These are phyloP conservation scores for Ennomos erosarius DNA, from an alignment of 2,888 invertebrate species.

Conservation along the genomic window DNA sequence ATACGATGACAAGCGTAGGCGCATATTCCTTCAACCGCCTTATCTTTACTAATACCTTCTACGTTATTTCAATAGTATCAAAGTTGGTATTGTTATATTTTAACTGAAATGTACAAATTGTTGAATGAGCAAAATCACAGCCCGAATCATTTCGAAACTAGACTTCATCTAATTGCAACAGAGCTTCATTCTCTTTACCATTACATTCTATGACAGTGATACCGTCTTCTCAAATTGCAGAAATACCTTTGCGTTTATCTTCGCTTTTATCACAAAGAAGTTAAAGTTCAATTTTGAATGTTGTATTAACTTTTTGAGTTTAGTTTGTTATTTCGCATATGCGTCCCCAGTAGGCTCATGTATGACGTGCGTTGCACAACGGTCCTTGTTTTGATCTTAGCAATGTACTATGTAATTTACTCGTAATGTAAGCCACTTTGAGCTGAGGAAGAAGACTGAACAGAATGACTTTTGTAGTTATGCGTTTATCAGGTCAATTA, in stretches of 20 bases:
- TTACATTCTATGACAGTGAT: conserved; percentile 16
- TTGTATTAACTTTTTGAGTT: conserved; percentile 11
- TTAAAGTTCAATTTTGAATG: conserved; percentile 23
- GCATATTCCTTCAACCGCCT: conserved; percentile 44
- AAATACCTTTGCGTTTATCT: conserved; percentile 2
- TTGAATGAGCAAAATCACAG: conserved; percentile 1
- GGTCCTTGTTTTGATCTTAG: conserved; percentile 55
- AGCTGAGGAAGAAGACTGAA: conserved; percentile 23
- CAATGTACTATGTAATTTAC: conserved; percentile 54
- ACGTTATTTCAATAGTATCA: background rate
- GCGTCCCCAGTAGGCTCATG: conserved; percentile 61
- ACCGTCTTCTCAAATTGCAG: conserved; percentile 18
- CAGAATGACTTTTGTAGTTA: conserved; percentile 21
- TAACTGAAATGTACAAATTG: background rate
- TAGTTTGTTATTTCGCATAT: conserved; percentile 46
- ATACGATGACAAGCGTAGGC: conserved; percentile 74
- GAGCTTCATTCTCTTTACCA: conserved; percentile 20
- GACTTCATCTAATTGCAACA: conserved; percentile 15
- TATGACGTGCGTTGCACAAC: conserved; percentile 59
- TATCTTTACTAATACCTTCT: background rate
- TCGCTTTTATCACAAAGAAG: fast-evolving
- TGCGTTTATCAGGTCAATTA: background rate
- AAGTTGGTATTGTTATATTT: conserved; percentile 5
- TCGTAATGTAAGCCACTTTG: conserved; percentile 34
- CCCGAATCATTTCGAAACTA: conserved; percentile 14